Conservation (phyloP, 2,797 vertebrate species). For the Cyprinodon diabolis region DNA sequence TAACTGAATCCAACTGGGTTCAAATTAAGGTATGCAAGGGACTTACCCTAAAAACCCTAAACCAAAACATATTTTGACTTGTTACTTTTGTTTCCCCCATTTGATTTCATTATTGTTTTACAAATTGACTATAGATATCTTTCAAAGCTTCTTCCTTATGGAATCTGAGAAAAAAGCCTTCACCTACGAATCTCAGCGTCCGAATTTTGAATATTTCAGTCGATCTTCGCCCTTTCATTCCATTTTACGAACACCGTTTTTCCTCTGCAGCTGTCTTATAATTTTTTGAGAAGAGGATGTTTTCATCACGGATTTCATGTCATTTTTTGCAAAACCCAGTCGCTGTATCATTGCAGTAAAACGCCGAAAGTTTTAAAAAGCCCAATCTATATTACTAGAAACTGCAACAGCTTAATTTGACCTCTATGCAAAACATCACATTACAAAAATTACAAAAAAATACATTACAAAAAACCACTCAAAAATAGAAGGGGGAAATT, state of each 20-base stretch:
- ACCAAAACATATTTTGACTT: not conserved
- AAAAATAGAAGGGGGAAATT: not conserved
- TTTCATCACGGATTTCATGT: constrained; percentile 11
- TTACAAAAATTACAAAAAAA: not conserved
- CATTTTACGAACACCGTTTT: constrained; percentile 29
- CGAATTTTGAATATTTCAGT: constrained; percentile 19
- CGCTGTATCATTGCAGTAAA: not conserved
- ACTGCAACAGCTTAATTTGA: not conserved
- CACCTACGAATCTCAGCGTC: not conserved
- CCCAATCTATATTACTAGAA: not conserved
- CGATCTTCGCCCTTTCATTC: constrained; percentile 13
- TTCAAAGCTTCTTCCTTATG: not conserved
- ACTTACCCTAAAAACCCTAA: constrained; percentile 8
- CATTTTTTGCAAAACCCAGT: not conserved
- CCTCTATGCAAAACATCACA: not conserved
- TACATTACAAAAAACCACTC: not conserved
- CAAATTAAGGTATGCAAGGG: constrained; percentile 64
- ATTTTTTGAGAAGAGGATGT: constrained; percentile 43
- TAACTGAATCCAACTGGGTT: constrained; percentile 34
- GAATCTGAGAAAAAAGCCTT: not conserved
- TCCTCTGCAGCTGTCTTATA: constrained; percentile 6
- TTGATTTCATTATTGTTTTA: constrained; percentile 1
- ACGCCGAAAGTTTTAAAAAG: not conserved
- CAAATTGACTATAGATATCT: not conserved
- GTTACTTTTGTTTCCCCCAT: not conserved